phyloP scores from a whole-genome alignment of 2,888 invertebrate genomes.

The Hypselothyrea guttata region DNA sequence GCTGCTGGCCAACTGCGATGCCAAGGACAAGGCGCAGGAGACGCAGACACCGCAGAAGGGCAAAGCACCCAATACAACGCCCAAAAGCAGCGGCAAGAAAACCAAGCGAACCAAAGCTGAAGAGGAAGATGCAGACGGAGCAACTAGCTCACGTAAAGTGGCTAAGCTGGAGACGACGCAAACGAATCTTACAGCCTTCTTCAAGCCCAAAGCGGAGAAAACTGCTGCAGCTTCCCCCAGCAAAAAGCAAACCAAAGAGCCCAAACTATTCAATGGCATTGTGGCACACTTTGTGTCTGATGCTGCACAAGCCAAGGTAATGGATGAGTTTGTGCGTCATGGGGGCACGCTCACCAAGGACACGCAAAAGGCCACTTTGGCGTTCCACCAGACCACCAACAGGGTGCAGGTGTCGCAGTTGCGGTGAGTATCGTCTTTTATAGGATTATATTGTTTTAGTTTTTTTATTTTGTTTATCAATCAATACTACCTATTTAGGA shows the following conservation, averaged over 20 bases:
- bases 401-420: constrained; percentile 41
- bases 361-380: constrained; percentile 66
- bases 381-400: constrained; percentile 45
- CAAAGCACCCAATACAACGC: not conserved
- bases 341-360: constrained; percentile 71
- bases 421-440: constrained; percentile 38
- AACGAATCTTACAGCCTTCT: constrained; percentile 46
- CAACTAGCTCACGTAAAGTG: constrained; percentile 32
- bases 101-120: constrained; percentile 7
- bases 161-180: constrained; percentile 39
- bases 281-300: constrained; percentile 59
- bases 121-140: constrained; percentile 28
- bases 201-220: constrained; percentile 36
- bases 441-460: no score
- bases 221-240: not conserved
- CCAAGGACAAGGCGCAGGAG: constrained; percentile 53
- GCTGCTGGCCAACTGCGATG: constrained; percentile 68
- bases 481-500: no score
- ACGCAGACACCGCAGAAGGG: constrained; percentile 62
- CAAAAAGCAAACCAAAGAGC: constrained; percentile 13
- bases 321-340: constrained; percentile 54
- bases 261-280: constrained; percentile 60
- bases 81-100: constrained; percentile 45
- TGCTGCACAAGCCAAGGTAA: constrained; percentile 20
- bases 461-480: no score